Conservation (phyloP, 2,113 vertebrate genomes). For the Triplophysa tibetana region DNA sequence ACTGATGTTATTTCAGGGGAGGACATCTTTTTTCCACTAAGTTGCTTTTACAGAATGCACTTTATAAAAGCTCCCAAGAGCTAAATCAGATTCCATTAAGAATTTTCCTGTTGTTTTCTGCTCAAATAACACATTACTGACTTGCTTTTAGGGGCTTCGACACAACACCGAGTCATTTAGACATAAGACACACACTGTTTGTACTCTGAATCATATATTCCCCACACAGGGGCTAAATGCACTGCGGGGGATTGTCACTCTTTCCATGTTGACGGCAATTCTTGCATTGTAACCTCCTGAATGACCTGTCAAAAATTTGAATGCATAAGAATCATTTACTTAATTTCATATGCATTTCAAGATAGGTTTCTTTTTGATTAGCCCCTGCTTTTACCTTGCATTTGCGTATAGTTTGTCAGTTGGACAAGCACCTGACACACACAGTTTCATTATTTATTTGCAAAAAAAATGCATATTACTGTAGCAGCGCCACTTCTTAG, state of each 20-base stretch:
- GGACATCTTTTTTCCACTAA: slow-evolving; percentile 27
- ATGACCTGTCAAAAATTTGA: slow-evolving; percentile 12
- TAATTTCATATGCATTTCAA: neutral
- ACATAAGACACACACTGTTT: slow-evolving; percentile 7
- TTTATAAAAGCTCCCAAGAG: slow-evolving; percentile 32
- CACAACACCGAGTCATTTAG: slow-evolving; percentile 23
- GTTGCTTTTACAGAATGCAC: slow-evolving; percentile 26
- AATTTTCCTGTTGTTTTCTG: slow-evolving; percentile 26
- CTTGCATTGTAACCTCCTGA: slow-evolving; percentile 16
- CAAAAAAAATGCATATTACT: neutral
- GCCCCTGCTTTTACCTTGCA: neutral
- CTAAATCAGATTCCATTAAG: slow-evolving; percentile 38
- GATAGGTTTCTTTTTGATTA: neutral
- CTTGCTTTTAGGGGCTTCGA: slow-evolving; percentile 32
- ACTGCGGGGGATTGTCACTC: slow-evolving; percentile 1
- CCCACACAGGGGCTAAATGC: neutral
- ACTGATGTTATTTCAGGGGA: slow-evolving; percentile 24
- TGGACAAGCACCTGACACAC: neutral
- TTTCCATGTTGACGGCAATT: neutral
- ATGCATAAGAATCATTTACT: neutral
- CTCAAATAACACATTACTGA: slow-evolving; percentile 30
- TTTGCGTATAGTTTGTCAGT: slow-evolving; percentile 1
- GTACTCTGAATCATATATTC: slow-evolving; percentile 23
- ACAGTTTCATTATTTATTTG: neutral
- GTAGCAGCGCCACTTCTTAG: slow-evolving; percentile 2